Percentiles rank a stretch among this genome's conserved stretches.
phyloP scores from a whole-genome alignment of 2,888 invertebrate genomes.

The Coleophora flavipennella region DNA sequence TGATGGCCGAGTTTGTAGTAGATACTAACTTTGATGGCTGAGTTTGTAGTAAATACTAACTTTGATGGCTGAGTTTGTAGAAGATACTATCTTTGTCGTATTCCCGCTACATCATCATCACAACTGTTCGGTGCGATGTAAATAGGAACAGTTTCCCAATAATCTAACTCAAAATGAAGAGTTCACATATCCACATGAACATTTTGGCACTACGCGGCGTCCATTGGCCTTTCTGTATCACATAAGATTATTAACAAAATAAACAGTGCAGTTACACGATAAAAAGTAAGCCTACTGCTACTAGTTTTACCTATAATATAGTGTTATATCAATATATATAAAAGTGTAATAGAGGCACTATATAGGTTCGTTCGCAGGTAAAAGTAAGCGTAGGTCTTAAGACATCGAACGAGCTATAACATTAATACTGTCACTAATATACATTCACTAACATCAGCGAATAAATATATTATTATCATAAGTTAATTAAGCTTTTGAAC shows the following conservation, averaged over 20 bases:
- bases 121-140: too few relatives aligned
- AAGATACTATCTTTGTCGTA: too few relatives aligned
- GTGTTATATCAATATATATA: slow-evolving; percentile 70
- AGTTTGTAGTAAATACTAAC: too few relatives aligned
- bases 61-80: too few relatives aligned
- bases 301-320: slow-evolving; percentile 49
- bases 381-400: slow-evolving; percentile 66
- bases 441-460: slow-evolving; percentile 31
- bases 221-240: slow-evolving; percentile 37
- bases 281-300: slow-evolving; percentile 22
- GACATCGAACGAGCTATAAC: slow-evolving; percentile 50
- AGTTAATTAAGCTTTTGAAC: too few relatives aligned
- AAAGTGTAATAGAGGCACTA: slow-evolving; percentile 74
- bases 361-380: slow-evolving; percentile 71
- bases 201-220: slow-evolving; percentile 60
- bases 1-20: too few relatives aligned
- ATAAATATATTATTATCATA: slow-evolving; percentile 12
- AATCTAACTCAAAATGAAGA: too few relatives aligned
- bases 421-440: slow-evolving; percentile 34
- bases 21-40: too few relatives aligned
- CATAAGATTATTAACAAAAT: slow-evolving; percentile 27
- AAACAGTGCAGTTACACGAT: slow-evolving; percentile 43
- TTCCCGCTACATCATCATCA: too few relatives aligned
- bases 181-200: background rate
- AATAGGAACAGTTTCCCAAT: too few relatives aligned